These are phyloP conservation scores for Schizopygopsis malacanthus DNA, from an alignment of 2,797 vertebrate species.

Conservation along the genomic window DNA sequence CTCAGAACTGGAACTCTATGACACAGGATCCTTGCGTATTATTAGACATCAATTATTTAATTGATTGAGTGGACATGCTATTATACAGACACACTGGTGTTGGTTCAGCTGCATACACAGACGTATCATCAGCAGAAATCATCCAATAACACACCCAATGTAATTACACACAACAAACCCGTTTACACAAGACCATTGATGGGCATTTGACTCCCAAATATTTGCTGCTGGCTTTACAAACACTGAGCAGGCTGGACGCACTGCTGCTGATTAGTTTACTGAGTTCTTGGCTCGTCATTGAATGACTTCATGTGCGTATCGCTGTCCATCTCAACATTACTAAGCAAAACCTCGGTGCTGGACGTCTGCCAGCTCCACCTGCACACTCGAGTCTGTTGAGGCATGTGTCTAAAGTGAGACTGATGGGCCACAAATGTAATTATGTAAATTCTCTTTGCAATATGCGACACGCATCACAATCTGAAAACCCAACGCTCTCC, in stretches of 20 bases:
- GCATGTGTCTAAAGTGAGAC: not conserved
- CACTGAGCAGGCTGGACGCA: conserved; percentile 1
- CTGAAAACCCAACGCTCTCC: too few species aligned
- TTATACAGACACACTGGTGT: not conserved
- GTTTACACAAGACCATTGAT: not conserved
- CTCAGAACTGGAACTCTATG: not conserved
- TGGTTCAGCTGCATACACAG: conserved; percentile 26
- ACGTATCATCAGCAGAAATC: conserved; percentile 4
- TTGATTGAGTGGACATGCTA: not conserved
- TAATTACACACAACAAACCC: conserved; percentile 7
- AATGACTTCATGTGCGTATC: not conserved
- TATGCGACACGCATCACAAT: not conserved
- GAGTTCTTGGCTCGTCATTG: not conserved
- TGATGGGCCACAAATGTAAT: not conserved
- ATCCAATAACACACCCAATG: not conserved
- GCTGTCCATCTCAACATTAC: not conserved
- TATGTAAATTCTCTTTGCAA: not conserved
- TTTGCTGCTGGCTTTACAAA: conserved; percentile 29
- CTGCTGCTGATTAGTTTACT: not conserved
- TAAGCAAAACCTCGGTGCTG: not conserved
- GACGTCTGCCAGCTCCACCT: not conserved
- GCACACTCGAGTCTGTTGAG: not conserved
- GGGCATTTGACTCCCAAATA: conserved; percentile 46
- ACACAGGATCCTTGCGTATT: not conserved
- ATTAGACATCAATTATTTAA: not conserved